Evolutionary conservation across 30 jellyfish, hydroid and myxozoan species (phyloP).

Genomic region (Aurelia coerulea): DNA sequence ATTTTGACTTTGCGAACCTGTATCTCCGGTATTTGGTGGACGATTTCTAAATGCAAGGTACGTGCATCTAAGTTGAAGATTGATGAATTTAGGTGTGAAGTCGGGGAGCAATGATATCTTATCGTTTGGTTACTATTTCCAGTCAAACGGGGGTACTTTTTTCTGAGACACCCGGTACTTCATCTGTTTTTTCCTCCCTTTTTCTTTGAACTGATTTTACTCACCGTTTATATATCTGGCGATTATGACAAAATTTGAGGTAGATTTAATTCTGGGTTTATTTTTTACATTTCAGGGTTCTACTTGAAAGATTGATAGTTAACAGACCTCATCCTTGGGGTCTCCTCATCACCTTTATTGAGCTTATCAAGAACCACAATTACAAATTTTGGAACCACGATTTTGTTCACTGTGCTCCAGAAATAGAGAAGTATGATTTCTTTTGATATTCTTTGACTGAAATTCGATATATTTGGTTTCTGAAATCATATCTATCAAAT

Average conservation of each 20-base stretch:
- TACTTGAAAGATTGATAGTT: conserved; percentile 93
- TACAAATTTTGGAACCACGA: conserved; percentile 99
- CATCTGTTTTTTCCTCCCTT: too few species aligned
- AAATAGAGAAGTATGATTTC: conserved; percentile 89
- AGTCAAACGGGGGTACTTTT: too few species aligned
- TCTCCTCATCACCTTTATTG: conserved; percentile 91
- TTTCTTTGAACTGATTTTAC: too few species aligned
- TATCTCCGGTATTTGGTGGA: too few species aligned
- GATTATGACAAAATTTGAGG: neutral
- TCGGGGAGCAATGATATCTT: too few species aligned
- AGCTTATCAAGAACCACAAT: conserved; percentile 93
- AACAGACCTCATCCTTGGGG: conserved; percentile 99
- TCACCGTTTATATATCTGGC: neutral
- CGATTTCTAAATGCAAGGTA: too few species aligned
- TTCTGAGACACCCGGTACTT: too few species aligned
- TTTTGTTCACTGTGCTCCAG: conserved; percentile 99
- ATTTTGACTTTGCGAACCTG: too few species aligned
- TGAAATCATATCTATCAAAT: neutral
- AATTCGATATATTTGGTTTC: neutral
- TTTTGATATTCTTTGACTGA: neutral
- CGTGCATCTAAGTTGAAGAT: too few species aligned
- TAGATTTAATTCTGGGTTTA: neutral
- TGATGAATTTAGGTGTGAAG: too few species aligned
- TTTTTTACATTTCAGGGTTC: conserved; percentile 63
- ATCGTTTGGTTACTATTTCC: too few species aligned